Conservation (phyloP, 53 echinoderm and acorn worm species). For the Hippasteria phrygiana region DNA sequence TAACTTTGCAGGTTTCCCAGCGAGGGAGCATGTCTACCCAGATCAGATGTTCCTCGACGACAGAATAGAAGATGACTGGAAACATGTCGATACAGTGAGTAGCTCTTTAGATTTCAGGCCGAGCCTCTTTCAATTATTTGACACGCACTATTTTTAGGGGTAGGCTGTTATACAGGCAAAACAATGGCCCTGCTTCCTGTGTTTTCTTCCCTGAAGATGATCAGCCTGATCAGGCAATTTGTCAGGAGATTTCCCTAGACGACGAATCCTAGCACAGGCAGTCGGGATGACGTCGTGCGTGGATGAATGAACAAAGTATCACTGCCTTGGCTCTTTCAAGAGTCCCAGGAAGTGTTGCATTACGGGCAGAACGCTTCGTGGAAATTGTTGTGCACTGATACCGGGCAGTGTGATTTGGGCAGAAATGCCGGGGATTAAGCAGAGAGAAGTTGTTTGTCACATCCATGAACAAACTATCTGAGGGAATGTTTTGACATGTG, state of each 20-base stretch:
- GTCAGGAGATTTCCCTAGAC: constrained; percentile 25
- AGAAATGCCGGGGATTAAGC: not conserved
- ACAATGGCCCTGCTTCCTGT: constrained; percentile 26
- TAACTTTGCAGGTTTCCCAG: constrained; percentile 59
- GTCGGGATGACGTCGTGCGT: not conserved
- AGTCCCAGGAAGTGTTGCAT: constrained; percentile 37
- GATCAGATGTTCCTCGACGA: constrained; percentile 96
- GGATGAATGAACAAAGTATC: not conserved
- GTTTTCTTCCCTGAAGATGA: constrained; percentile 11
- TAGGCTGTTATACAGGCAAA: not conserved
- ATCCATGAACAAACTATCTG: no score
- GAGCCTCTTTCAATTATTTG: not conserved
- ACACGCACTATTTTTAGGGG: constrained; percentile 20
- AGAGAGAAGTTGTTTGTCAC: not conserved
- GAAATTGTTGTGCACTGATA: constrained; percentile 38
- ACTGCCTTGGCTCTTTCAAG: constrained; percentile 21
- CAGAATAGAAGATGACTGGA: constrained; percentile 98
- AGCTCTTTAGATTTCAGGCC: not conserved
- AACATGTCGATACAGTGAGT: constrained; percentile 99
- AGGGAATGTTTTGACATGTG: no score
- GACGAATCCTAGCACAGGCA: not conserved
- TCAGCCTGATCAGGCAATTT: constrained; percentile 15
- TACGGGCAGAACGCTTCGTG: not conserved
- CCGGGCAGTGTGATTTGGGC: not conserved
- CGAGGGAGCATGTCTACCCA: constrained; percentile 81